Evolutionary conservation across 1,140 invertebrate genomes (phyloP), one percentile per base, ranked within the genome.

Genomic region (Xylocopa sonorina): DNA sequence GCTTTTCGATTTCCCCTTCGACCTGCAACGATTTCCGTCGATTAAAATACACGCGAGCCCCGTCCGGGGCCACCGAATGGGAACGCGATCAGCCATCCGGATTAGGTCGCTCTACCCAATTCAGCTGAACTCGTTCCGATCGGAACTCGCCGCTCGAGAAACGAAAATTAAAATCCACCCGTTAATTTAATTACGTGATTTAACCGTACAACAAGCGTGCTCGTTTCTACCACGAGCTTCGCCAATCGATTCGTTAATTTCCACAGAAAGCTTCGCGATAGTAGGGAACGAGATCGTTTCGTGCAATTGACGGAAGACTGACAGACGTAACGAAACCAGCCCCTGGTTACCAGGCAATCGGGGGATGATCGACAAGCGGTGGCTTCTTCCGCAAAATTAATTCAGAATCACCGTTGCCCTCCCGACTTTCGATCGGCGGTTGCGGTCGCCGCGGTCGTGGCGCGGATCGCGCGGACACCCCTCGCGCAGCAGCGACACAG

Each of bases 401-500:
- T 81, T 63, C 58, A 46, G 62, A 55, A 53, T 74, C 43, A 69
- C 50, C 74, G 60, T 81, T 66, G 73, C 83, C 83, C 84, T 41
- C 53, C 29, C 69, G 78, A 87, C 66, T 81, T 75, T 87, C 60
- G 76, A 51, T 74, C 76, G 55, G 48, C 68, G 55, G 67, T 78
- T 81, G 68, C 50, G 76, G 75, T 69, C 50, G 12, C 4, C 9
- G 32, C 38, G 63, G 69, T 64, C 69, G 76, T 57, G 82, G 55
- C 53, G 55, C 57, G 14, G 78, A 46, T 80, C 46, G 27, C 55
- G 38, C 5, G 50, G 29, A 72, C 67, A 53, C 66, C 48, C 63
- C 58, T 9, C 73, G 48, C 14, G 24, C n/a, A 34, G 53, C 60
- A 14, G 72, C 46, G 76, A 24, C 34, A n/a, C 51, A 27, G 62